Base-by-base conservation (phyloP, 2,113 vertebrate genomes). In the Todiramphus chloris region DNA sequence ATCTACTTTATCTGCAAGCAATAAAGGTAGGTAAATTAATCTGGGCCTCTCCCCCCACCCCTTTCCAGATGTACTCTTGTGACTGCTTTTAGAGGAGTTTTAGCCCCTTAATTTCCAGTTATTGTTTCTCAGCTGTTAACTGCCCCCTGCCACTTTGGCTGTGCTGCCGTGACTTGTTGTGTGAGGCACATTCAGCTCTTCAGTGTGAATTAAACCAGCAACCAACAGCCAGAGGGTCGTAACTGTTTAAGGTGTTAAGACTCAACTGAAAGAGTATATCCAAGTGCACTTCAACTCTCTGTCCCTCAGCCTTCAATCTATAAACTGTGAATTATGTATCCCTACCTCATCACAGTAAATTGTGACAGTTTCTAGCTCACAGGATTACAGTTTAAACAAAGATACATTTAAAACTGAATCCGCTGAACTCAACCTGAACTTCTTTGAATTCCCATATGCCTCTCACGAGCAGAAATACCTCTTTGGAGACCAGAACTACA, bases 361-460 rank as follows among this genome's bases (percentile, higher is more conserved):
- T 89, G 84, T 89, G 93, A 75, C 84, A 93, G 83, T 93, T 89
- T 30, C 50, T 81, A 68, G 69, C 93, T 88, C 83, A 51, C 60
- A 75, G 83, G 87, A 86, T 96, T 92, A 72, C 81, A 63, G 35
- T 66, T 95, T 70, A 80, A 95, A 80, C 80, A 55, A 80, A 92
- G 91, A 80, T 80, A 44, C 51, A 16, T 72, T 93, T 89, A 59
- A 84, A 93, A 68, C 39, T 41, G 53, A 89, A 89, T 75, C 72
- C 13, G 0, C n/a, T 87, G 82, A 96, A 89, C 91, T 93, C 78
- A 16, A 8, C n/a, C n/a, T 92, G 89, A 95, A 95, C 88, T 92
- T 63, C 35, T 62, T 24, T 18, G 27, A 53, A 81, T 87, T 92
- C 89, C 92, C 89, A 6, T 23, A 27, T 24, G 89, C 58, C 53